Evolutionary conservation across 2,888 invertebrate genomes (phyloP).

Genomic region (Cheilosia impressa): DNA sequence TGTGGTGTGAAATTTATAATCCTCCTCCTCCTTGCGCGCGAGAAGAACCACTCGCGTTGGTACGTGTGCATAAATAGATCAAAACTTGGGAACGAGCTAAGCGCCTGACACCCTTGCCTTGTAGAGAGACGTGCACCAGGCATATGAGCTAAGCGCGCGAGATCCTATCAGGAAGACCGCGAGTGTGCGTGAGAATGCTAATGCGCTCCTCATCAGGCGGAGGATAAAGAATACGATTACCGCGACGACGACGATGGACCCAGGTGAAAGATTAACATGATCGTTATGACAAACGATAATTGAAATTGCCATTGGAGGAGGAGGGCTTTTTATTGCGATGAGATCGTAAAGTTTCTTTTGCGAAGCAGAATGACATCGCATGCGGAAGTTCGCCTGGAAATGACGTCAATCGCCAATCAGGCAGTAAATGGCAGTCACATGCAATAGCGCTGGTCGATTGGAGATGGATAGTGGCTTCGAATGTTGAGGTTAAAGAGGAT

Average conservation of each 20-base stretch:
- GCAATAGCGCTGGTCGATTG: constrained; percentile 44
- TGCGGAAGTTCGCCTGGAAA: constrained; percentile 63
- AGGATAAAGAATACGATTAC: constrained; percentile 1
- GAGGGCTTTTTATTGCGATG: constrained; percentile 22
- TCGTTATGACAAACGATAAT: constrained; percentile 73
- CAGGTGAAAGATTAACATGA: constrained; percentile 63
- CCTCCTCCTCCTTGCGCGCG: constrained; percentile 11
- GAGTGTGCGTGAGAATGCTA: constrained; percentile 29
- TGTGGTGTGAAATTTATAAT: constrained; percentile 64
- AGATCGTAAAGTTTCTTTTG: constrained; percentile 46
- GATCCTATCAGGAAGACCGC: constrained; percentile 33
- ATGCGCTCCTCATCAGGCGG: constrained; percentile 16
- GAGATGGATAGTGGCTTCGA: constrained; percentile 9
- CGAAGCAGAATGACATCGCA: constrained; percentile 52
- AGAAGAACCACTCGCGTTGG: constrained; percentile 16
- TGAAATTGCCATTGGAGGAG: constrained; percentile 62
- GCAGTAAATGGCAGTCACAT: constrained; percentile 61
- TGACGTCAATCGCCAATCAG: constrained; percentile 65
- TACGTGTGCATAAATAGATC: constrained; percentile 63
- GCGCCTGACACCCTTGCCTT: constrained; percentile 18
- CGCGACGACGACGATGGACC: constrained; percentile 4
- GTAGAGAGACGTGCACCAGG: constrained; percentile 3
- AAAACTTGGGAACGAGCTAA: constrained; percentile 43
- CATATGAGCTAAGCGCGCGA: constrained; percentile 6
- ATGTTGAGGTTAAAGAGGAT: constrained; percentile 11